Conservation (phyloP, 1,140 invertebrate species). For the Idris sp. region DNA sequence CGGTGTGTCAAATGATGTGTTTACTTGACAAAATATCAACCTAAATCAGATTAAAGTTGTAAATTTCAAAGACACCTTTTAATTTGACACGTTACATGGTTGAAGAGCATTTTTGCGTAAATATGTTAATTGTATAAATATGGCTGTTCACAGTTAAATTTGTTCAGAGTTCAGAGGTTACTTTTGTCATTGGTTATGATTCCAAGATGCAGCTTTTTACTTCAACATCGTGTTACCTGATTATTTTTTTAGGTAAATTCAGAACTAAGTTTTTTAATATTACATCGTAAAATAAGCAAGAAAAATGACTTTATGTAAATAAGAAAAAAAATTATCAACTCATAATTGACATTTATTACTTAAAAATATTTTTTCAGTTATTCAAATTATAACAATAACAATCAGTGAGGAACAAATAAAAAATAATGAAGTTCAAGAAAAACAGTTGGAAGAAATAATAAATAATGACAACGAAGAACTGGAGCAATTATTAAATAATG, state of each 20-base stretch:
- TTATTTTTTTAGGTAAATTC: slow-evolving; percentile 35
- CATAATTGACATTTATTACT: too few relatives aligned
- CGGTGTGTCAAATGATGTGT: slow-evolving; percentile 11
- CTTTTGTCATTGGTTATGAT: slow-evolving; percentile 46
- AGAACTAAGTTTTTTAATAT: too few relatives aligned
- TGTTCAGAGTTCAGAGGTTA: slow-evolving; percentile 13
- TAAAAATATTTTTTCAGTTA: slow-evolving; percentile 10
- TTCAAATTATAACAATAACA: slow-evolving; percentile 21
- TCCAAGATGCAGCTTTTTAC: slow-evolving; percentile 37
- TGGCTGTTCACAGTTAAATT: neutral
- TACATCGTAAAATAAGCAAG: too few relatives aligned
- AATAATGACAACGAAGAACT: neutral
- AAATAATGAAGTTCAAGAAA: neutral
- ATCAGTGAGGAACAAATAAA: slow-evolving; percentile 15
- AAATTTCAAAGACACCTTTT: too few relatives aligned
- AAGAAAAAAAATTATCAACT: too few relatives aligned
- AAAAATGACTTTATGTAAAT: slow-evolving; percentile 5
- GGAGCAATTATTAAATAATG: too few relatives aligned
- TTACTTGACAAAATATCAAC: neutral
- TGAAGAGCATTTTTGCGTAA: too few relatives aligned
- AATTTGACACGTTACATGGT: too few relatives aligned
- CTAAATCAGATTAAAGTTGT: slow-evolving; percentile 1
- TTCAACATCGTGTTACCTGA: slow-evolving; percentile 24
- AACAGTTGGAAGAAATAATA: neutral
- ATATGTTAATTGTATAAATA: too few relatives aligned